Conservation (phyloP, 1,140 invertebrate genomes). For the Nymphalis io region DNA sequence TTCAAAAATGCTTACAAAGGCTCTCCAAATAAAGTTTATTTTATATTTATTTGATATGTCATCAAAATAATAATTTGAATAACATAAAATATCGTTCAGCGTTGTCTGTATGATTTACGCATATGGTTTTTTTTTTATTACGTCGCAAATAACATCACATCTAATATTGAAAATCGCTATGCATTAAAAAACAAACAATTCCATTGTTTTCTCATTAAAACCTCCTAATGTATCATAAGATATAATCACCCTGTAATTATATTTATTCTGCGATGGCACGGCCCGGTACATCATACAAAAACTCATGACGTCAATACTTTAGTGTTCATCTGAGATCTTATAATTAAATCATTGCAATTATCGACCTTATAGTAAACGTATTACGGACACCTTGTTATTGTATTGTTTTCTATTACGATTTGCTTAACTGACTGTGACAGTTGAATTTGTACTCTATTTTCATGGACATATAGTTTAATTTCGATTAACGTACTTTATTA, state of each 20-base stretch:
- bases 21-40: no score
- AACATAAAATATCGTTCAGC: no score
- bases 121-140: no score
- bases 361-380: constrained; percentile 2
- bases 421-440: not conserved
- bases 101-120: no score
- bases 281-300: constrained; percentile 45
- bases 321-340: not conserved
- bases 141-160: no score
- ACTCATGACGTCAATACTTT: constrained; percentile 39
- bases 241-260: constrained; percentile 13
- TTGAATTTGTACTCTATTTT: constrained; percentile 14
- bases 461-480: constrained; percentile 4
- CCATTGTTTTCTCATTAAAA: constrained; percentile 9
- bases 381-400: not conserved
- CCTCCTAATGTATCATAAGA: constrained; percentile 9
- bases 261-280: constrained; percentile 35
- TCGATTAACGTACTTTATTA: not conserved
- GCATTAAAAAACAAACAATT: not conserved
- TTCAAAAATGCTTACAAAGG: no score
- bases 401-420: not conserved
- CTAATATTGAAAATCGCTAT: not conserved
- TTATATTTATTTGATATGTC: no score
- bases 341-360: not conserved
- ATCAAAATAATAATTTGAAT: no score